Evolutionary conservation across 92 coral and sea anemone species (phyloP).

Genomic region (Bergia puertoricense): DNA sequence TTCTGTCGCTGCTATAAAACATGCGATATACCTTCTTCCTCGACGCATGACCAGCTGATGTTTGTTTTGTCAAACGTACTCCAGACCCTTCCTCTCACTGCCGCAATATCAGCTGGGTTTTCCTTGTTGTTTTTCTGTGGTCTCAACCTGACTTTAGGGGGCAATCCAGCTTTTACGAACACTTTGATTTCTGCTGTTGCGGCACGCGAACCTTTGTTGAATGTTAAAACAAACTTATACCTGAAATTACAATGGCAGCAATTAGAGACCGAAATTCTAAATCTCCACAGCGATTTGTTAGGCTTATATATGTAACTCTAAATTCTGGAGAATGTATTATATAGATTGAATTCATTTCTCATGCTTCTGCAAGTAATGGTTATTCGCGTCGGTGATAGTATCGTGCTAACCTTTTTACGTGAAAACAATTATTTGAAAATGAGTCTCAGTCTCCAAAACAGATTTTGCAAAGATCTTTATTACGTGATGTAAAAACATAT

Average conservation of each 20-base stretch:
- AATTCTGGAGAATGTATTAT: no score
- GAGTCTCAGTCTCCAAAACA: no score
- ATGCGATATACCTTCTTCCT: constrained; percentile 49
- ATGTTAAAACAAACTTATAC: constrained; percentile 63
- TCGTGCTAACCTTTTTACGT: no score
- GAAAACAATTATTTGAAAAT: no score
- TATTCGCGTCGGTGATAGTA: no score
- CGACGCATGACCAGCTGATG: constrained; percentile 63
- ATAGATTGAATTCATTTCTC: no score
- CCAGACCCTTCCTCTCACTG: constrained; percentile 19
- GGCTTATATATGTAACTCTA: no score
- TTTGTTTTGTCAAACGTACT: constrained; percentile 50
- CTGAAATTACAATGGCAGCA: constrained; percentile 37
- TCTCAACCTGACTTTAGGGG: constrained; percentile 57
- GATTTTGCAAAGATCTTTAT: no score
- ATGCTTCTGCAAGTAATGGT: no score
- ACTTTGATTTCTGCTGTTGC: constrained; percentile 32
- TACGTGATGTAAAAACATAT: no score
- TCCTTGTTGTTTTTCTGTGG: constrained; percentile 49
- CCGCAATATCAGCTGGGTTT: constrained; percentile 54
- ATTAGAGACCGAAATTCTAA: no score
- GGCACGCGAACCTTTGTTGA: constrained; percentile 59
- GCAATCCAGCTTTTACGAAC: constrained; percentile 62
- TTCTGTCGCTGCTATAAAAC: neutral
- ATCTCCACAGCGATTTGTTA: no score